Conservation (phyloP, 1,140 invertebrate species). For the Antheraea pernyi region DNA sequence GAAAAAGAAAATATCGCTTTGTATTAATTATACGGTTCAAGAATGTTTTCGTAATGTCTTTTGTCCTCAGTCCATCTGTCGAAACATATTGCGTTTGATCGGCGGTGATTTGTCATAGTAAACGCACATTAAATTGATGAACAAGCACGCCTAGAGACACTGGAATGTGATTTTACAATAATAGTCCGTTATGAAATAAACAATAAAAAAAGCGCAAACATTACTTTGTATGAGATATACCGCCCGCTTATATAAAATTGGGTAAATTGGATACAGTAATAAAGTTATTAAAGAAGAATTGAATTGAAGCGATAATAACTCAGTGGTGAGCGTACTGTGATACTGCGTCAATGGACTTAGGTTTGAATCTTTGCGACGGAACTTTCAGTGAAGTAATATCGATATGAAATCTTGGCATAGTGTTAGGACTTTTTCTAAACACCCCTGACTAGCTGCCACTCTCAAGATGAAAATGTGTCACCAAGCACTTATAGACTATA, state of each 20-base stretch:
- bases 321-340: no score
- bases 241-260: not conserved
- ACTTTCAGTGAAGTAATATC: no score
- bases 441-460: no score
- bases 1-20: slow-evolving; percentile 55
- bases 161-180: slow-evolving; percentile 15
- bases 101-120: slow-evolving; percentile 46
- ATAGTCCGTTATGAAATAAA: slow-evolving; percentile 12
- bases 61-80: slow-evolving; percentile 31
- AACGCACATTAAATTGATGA: slow-evolving; percentile 46
- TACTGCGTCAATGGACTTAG: no score
- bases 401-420: no score
- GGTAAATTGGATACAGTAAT: not conserved
- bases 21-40: slow-evolving; percentile 46
- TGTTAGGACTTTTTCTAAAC: no score
- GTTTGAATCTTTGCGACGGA: no score
- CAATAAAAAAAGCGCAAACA: slow-evolving; percentile 12
- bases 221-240: not conserved
- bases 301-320: no score
- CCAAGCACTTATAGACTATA: no score
- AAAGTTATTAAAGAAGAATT: not conserved
- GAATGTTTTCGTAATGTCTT: slow-evolving; percentile 32
- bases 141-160: slow-evolving; percentile 18
- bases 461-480: no score
- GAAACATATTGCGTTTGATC: slow-evolving; percentile 32